These are phyloP conservation scores for Drosophila cognata DNA, from an alignment of 2,888 invertebrate species.

Conservation along the genomic window DNA sequence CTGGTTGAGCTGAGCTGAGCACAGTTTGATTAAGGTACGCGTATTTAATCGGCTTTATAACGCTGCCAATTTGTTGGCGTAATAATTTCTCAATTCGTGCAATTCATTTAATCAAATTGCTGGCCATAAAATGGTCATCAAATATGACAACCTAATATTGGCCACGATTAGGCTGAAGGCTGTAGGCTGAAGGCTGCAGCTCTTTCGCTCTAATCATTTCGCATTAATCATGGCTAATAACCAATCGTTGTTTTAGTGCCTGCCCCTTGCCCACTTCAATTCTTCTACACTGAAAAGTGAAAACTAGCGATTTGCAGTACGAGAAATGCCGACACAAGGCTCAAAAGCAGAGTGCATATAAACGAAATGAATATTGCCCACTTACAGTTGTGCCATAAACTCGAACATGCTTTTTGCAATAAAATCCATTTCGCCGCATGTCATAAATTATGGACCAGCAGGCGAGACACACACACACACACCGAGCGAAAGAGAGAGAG, in stretches of 20 bases:
- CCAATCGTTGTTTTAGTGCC: constrained; percentile 42
- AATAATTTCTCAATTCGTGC: constrained; percentile 41
- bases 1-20: constrained; percentile 3
- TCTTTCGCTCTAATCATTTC: constrained; percentile 36
- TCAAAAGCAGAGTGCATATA: constrained; percentile 70
- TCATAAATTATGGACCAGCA: constrained; percentile 76
- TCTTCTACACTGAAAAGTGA: constrained; percentile 57
- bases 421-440: constrained; percentile 82
- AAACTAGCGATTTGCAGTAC: constrained; percentile 62
- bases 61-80: constrained; percentile 23
- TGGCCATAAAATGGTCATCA: constrained; percentile 54
- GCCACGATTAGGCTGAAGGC: constrained; percentile 33
- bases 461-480: constrained; percentile 9
- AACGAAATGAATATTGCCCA: constrained; percentile 76
- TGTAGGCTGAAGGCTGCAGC: not conserved
- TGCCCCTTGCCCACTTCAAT: not conserved
- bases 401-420: constrained; percentile 81
- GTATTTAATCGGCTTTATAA: constrained; percentile 35
- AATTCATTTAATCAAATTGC: constrained; percentile 58
- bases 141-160: constrained; percentile 53
- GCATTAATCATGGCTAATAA: constrained; percentile 48
- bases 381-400: constrained; percentile 73
- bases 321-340: constrained; percentile 31
- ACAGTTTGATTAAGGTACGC: constrained; percentile 16
- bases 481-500: constrained; percentile 5